These are phyloP conservation scores for Oxyura jamaicensis DNA, from an alignment of 2,113 vertebrate species.

Conservation along the genomic window DNA sequence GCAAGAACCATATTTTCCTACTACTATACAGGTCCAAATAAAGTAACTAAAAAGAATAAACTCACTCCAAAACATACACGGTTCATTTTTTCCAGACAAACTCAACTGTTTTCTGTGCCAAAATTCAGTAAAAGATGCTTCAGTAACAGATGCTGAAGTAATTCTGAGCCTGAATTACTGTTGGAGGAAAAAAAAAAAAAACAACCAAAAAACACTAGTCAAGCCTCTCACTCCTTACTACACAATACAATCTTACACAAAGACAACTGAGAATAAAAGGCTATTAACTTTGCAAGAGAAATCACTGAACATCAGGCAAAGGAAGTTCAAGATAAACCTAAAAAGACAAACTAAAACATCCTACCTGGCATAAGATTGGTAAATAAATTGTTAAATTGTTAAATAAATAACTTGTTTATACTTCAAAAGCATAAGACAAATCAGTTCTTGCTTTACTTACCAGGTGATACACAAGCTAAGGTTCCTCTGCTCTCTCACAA, in stretches of 20 bases:
- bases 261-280: not conserved
- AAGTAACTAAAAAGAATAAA: not conserved
- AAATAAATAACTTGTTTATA: not conserved
- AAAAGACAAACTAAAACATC: not conserved
- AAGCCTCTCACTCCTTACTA: not conserved
- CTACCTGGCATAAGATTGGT: not conserved
- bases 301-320: not conserved
- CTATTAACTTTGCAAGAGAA: not conserved
- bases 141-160: not conserved
- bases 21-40: not conserved
- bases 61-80: not conserved
- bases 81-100: not conserved
- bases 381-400: not conserved
- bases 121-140: not conserved
- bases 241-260: not conserved
- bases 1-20: not conserved
- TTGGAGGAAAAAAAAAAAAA: not conserved
- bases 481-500: slow-evolving; percentile 1
- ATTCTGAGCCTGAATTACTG: not conserved
- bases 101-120: not conserved
- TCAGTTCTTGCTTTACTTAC: slow-evolving; percentile 21
- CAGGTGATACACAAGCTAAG: not conserved
- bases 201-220: not conserved
- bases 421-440: not conserved
- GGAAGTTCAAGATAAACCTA: not conserved